Evolutionary conservation across 2,113 vertebrate genomes (phyloP).

Genomic region (Aptenodytes patagonicus): DNA sequence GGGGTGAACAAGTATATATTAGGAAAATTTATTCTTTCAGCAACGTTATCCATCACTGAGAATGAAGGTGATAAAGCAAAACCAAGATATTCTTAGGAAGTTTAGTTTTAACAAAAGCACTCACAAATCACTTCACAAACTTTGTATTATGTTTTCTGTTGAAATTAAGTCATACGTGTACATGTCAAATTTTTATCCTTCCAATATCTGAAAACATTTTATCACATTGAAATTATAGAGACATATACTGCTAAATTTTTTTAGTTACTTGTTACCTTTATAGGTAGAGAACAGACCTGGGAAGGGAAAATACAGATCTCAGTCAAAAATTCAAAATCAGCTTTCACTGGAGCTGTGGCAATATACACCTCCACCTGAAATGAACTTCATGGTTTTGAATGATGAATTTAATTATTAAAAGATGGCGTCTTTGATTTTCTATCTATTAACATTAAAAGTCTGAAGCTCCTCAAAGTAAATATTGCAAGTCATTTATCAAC

Average conservation of each 20-base stretch:
- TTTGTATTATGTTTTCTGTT: background rate
- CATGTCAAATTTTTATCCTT: background rate
- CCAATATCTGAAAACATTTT: background rate
- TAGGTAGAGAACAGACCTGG: background rate
- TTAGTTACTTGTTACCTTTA: background rate
- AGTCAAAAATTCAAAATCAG: background rate
- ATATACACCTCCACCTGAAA: background rate
- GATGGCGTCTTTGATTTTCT: background rate
- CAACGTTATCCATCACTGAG: slow-evolving; percentile 17
- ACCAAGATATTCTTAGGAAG: slow-evolving; percentile 23
- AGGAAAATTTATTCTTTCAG: slow-evolving; percentile 51
- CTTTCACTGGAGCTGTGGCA: background rate
- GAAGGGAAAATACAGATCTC: background rate
- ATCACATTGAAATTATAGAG: background rate
- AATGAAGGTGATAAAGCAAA: slow-evolving; percentile 53
- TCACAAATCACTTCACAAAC: background rate
- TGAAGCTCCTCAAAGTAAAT: background rate
- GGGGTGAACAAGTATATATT: background rate
- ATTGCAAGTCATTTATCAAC: background rate
- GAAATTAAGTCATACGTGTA: background rate
- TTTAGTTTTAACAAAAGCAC: background rate
- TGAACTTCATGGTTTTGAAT: background rate
- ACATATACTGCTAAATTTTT: background rate
- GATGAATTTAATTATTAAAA: background rate
- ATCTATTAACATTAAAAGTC: background rate